These are phyloP conservation scores for Enteromius thamalakanensis DNA, from an alignment of 2,797 vertebrate species.

Conservation along the genomic window DNA sequence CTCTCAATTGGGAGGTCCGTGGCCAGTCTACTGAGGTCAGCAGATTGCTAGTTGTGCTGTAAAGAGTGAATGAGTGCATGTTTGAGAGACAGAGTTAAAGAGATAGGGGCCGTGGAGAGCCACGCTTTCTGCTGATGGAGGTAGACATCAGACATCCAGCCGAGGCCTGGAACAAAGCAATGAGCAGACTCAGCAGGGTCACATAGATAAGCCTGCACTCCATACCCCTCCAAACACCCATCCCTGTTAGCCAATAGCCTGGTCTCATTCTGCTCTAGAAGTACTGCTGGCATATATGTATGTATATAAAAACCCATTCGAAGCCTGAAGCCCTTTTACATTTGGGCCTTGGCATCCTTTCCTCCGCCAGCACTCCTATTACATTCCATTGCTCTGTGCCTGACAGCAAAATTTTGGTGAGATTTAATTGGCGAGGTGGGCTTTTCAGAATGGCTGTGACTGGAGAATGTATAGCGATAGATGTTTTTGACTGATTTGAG, in stretches of 20 bases:
- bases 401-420: constrained; percentile 62
- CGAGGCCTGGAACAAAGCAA: constrained; percentile 82
- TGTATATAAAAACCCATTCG: constrained; percentile 74
- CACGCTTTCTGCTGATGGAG: constrained; percentile 78
- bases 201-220: constrained; percentile 69
- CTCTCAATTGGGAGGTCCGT: constrained; percentile 52
- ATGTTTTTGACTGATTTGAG: not conserved
- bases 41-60: constrained; percentile 77
- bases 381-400: constrained; percentile 66
- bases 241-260: constrained; percentile 71
- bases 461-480: not conserved
- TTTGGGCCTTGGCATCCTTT: constrained; percentile 64
- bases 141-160: constrained; percentile 74
- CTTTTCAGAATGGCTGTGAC: constrained; percentile 3
- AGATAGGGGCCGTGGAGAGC: constrained; percentile 43
- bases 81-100: constrained; percentile 47
- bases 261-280: constrained; percentile 54
- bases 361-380: constrained; percentile 65
- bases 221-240: constrained; percentile 63
- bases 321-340: constrained; percentile 65
- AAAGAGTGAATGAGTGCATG: constrained; percentile 50
- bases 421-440: constrained; percentile 30
- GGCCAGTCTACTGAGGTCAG: constrained; percentile 77
- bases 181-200: constrained; percentile 81
- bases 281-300: constrained; percentile 58